Conservation (phyloP, 2,113 vertebrate genomes). For the Ammodytes marinus region DNA sequence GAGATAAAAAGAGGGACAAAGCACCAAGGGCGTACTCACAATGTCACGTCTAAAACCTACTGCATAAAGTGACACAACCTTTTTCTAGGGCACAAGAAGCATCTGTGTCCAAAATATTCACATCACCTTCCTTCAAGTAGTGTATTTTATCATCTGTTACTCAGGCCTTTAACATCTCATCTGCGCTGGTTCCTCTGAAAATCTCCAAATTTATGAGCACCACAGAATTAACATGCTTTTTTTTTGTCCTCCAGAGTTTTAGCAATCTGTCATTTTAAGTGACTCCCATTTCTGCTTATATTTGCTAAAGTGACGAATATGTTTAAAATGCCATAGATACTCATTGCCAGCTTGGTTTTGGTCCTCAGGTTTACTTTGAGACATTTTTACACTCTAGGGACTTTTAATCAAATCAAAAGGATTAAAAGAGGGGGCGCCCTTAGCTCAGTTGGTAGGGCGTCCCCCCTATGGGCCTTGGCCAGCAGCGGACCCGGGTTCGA, state of each 20-base stretch:
- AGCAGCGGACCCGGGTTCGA: no score
- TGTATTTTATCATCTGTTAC: constrained; percentile 50
- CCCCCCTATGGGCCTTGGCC: no score
- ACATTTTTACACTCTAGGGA: constrained; percentile 31
- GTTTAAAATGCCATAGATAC: constrained; percentile 39
- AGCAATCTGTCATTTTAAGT: constrained; percentile 57
- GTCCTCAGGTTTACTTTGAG: constrained; percentile 27
- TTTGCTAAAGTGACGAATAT: constrained; percentile 58
- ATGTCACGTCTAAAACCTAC: not conserved
- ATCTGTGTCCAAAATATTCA: constrained; percentile 6
- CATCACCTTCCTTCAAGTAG: constrained; percentile 15
- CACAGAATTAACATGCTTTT: constrained; percentile 37
- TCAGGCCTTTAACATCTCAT: constrained; percentile 55
- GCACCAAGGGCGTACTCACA: constrained; percentile 1
- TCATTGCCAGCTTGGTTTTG: constrained; percentile 4
- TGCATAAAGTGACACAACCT: not conserved
- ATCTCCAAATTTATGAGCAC: constrained; percentile 58
- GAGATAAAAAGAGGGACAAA: constrained; percentile 30
- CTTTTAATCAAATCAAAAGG: constrained; percentile 11
- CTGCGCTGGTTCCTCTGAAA: constrained; percentile 53
- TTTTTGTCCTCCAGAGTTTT: constrained; percentile 34
- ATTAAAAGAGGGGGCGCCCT: no score
- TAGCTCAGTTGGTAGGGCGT: no score
- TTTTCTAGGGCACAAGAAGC: constrained; percentile 38
- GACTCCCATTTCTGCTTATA: constrained; percentile 39